Evolutionary conservation across 2,797 vertebrate genomes (phyloP), one percentile per base, ranked within the genome.

Genomic region (Simalia tracyae): DNA sequence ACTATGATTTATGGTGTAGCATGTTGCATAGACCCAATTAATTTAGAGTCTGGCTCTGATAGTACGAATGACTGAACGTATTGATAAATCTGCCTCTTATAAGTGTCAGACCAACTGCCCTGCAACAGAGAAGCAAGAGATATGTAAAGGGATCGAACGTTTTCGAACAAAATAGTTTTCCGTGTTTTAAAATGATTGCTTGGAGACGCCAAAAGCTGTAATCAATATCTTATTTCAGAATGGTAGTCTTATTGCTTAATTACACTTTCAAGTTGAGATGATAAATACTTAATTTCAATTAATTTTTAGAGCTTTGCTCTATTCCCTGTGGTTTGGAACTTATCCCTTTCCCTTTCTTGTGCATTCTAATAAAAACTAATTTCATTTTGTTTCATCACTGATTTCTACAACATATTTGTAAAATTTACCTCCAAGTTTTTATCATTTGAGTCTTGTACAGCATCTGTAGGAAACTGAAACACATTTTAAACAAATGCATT

Each of bases 381-480:
- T 60, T 66, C 10, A 56, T 86, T 50, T 64, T 87, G 11, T 50
- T 60, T 46, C 72, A 68, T 50, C 28, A 63, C 56, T 54, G 31
- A 90, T 24, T 87, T 64, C 12, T 92, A 3, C 1, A 68, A 9
- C 54, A 88, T 10, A 68, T 0, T 0, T 60, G 50, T 84, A 36
- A 90, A 89, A 50, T 6, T 92, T 90, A 94, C 87, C 72, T 93
- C 28, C 42, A 46, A 3, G 56, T 19, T 94, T 92, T 84, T 90
- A 59, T 31, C 28, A 2, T 86, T 93, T 50, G 56, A 87, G 2
- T 91, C 50, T 31, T 86, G 86, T 72, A 24, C 0, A 31, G 87
- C 0, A 1, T 50, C 76, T 90, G 0, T 57, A 91, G 22, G 31
- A 95, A 93, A 9, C 72, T 95, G 90, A 94, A 94, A 93, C 87